Evolutionary conservation across 2,888 invertebrate genomes (phyloP).

Genomic region (Acanthacorydalis orientalis): DNA sequence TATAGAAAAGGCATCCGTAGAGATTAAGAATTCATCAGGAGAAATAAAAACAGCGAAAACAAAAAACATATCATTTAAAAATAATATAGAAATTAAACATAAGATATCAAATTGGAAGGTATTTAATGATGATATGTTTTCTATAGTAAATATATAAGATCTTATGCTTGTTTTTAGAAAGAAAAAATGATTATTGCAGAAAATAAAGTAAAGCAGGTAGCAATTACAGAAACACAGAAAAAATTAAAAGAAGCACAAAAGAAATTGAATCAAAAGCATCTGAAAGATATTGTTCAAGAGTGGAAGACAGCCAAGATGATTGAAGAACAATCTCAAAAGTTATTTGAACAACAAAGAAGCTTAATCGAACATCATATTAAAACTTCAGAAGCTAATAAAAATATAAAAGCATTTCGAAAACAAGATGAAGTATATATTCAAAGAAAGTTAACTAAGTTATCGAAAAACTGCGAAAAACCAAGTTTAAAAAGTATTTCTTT

Average conservation of each 20-base stretch:
- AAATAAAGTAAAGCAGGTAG: conserved; percentile 9
- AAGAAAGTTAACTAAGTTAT: conserved; percentile 11
- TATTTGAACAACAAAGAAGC: conserved; percentile 11
- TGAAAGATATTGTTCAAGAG: conserved; percentile 14
- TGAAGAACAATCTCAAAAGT: conserved; percentile 10
- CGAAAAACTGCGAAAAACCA: conserved; percentile 13
- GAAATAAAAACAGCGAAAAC: background rate
- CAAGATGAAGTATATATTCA: conserved; percentile 20
- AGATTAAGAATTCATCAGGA: background rate
- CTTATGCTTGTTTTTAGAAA: background rate
- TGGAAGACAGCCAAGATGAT: conserved; percentile 14
- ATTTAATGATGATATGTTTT: too few species aligned
- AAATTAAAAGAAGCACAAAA: conserved; percentile 12
- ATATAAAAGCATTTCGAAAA: conserved; percentile 22
- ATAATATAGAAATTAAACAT: background rate
- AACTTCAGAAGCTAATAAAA: conserved; percentile 18
- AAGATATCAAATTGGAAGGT: too few species aligned
- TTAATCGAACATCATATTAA: conserved; percentile 12
- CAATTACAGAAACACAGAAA: conserved; percentile 12
- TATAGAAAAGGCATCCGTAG: conserved; percentile 12
- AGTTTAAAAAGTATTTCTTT: conserved; percentile 5
- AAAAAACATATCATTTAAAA: background rate
- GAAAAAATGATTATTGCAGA: background rate
- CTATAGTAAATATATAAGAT: too few species aligned
- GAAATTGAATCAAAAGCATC: conserved; percentile 11